A percentile compares a stretch with the other conserved stretches of the same genome.
Evolutionary conservation across 2,888 invertebrate species (phyloP).

Genomic region (Ormyrus pomaceus): DNA sequence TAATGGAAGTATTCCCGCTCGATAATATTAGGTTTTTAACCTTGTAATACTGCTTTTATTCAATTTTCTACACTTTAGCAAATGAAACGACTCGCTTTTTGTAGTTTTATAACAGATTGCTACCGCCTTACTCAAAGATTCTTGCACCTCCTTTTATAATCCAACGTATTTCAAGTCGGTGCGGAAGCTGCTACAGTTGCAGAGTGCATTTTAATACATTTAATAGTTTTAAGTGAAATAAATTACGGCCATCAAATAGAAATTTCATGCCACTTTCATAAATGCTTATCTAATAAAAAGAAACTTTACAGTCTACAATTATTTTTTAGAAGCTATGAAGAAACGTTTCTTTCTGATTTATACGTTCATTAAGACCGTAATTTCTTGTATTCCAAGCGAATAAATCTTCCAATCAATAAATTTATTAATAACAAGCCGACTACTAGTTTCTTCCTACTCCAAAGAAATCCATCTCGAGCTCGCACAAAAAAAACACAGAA

Average conservation of each 20-base stretch:
- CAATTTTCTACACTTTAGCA: too few relatives aligned
- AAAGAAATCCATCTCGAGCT: not conserved
- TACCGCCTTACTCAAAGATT: too few relatives aligned
- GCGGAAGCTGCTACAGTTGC: not conserved
- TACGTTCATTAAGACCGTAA: slow-evolving; percentile 25
- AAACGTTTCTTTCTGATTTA: slow-evolving; percentile 41
- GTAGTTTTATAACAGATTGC: not conserved
- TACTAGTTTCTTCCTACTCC: not conserved
- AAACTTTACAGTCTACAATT: slow-evolving; percentile 25
- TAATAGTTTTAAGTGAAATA: slow-evolving; percentile 16
- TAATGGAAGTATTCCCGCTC: too few relatives aligned
- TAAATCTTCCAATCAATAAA: slow-evolving; percentile 28
- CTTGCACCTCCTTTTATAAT: too few relatives aligned
- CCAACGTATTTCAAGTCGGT: not conserved
- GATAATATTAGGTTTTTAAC: too few relatives aligned
- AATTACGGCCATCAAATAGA: slow-evolving; percentile 20
- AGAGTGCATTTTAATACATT: slow-evolving; percentile 5
- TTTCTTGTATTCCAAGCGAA: not conserved
- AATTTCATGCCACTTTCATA: slow-evolving; percentile 21
- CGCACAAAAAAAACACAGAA: not conserved
- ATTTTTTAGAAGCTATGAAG: slow-evolving; percentile 34
- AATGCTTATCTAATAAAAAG: slow-evolving; percentile 34
- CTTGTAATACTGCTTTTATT: too few relatives aligned
- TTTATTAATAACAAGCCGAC: slow-evolving; percentile 8
- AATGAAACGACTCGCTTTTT: not conserved